Conservation (phyloP, 2,113 vertebrate genomes). For the Semnornis frantzii region DNA sequence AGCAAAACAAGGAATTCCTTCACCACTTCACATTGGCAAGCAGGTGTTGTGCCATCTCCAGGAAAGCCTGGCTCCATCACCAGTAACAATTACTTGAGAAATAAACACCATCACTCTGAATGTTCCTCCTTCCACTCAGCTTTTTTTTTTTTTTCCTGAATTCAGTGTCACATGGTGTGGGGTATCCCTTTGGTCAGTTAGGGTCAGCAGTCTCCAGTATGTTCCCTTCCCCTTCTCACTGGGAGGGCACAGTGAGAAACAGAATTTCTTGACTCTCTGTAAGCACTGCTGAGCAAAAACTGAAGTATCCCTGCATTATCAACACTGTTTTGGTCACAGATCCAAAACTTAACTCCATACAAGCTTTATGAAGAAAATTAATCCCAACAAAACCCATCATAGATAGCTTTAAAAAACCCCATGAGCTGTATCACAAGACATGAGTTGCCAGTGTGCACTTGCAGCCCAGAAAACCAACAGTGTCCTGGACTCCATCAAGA, state of each 20-base stretch:
- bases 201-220: background rate
- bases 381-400: background rate
- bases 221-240: background rate
- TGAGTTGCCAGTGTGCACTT: too few species aligned
- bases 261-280: background rate
- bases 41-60: background rate
- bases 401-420: background rate
- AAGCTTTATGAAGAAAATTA: background rate
- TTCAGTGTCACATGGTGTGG: accelerated
- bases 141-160: background rate
- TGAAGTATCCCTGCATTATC: background rate
- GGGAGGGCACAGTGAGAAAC: background rate
- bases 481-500: too few species aligned
- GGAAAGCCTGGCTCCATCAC: background rate
- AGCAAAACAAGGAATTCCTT: background rate
- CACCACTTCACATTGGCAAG: accelerated
- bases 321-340: background rate
- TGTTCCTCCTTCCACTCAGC: accelerated
- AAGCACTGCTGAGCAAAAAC: background rate
- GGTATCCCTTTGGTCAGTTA: background rate
- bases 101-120: accelerated
- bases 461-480: too few species aligned
- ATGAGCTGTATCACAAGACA: background rate
- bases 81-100: accelerated
- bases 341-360: background rate